These are phyloP conservation scores for Listronotus oregonensis DNA, from an alignment of 1,140 invertebrate species.

Conservation along the genomic window DNA sequence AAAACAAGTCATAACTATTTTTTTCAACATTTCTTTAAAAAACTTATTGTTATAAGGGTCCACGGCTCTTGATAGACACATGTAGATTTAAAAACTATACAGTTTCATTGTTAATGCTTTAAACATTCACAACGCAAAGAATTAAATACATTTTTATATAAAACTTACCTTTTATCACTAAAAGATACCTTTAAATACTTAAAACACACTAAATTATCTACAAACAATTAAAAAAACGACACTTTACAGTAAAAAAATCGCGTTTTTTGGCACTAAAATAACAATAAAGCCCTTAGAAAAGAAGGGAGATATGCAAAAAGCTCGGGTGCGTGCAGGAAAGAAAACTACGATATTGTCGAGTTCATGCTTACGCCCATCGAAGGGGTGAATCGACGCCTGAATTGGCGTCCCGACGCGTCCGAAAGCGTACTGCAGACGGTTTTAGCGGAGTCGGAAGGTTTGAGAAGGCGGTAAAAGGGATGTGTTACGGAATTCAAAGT, in stretches of 20 bases:
- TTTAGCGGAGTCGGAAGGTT: slow-evolving; percentile 1
- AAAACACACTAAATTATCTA: neutral
- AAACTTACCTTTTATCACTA: slow-evolving; percentile 9
- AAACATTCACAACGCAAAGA: too few species aligned
- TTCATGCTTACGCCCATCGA: slow-evolving; percentile 29
- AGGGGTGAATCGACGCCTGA: slow-evolving; percentile 9
- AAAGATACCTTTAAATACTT: slow-evolving; percentile 3
- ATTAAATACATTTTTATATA: too few species aligned
- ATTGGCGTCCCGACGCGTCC: slow-evolving; percentile 19
- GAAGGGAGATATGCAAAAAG: slow-evolving; percentile 1
- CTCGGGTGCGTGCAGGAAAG: slow-evolving; percentile 6
- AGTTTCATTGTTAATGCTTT: too few species aligned
- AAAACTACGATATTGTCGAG: slow-evolving; percentile 19
- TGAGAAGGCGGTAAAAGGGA: neutral
- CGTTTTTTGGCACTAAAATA: slow-evolving; percentile 13
- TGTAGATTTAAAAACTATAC: too few species aligned
- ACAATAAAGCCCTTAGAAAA: slow-evolving; percentile 5
- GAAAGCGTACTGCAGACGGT: slow-evolving; percentile 24
- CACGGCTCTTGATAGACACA: too few species aligned
- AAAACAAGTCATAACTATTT: too few species aligned
- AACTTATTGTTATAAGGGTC: too few species aligned
- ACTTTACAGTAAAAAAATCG: neutral
- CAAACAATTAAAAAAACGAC: neutral
- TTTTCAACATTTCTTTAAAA: too few species aligned
- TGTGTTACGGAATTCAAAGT: slow-evolving; percentile 14